Evolutionary conservation across 1,140 invertebrate genomes (phyloP), one percentile per base, ranked within the genome.

Genomic region (Tetragonula clypearis): DNA sequence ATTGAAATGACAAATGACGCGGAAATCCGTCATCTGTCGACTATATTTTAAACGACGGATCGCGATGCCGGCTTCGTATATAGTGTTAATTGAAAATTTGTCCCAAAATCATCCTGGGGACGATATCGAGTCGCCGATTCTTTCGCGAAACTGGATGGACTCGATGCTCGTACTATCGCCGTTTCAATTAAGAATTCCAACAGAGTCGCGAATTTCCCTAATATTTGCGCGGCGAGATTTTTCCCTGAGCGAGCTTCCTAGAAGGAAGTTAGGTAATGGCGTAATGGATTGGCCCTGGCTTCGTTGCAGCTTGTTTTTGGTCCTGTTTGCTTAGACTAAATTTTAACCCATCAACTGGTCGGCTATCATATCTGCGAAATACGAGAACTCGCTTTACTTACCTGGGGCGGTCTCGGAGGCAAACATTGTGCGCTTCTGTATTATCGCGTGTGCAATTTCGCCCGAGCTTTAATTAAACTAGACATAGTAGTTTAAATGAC

Each of bases 271-370:
- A 8, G 23, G 12, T 71, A 60, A 49, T 19, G 21, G 14, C 17
- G 55, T 19, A 53, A 78, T 26, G 55, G 55, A 35, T 78, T 71
- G 26, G 9, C 14, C 41, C 12, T 0, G 9, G 69, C 0, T 60
- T 56, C 56, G 30, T 26, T 71, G 56, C 56, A 35, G 41, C 30
- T 79, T 72, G 41, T 79, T 84, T 84, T 84, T 55, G 58, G 35
- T 71, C 41, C 55, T 78, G 66, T 78, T 78, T 78, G 82, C 66
- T 72, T 60, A 60, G 75, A 84, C 82, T 53, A 72, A 84, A 84
- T 79, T 84, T 84, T 79, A 84, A 84, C 76, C 82, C 76, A 79
- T 84, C 82, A 84, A 62, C 75, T n/a, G 35, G n/a, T 56, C 19
- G 15, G n/a, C 56, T 79, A 72, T 84, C 82, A 62, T 79, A 84